Evolutionary conservation across 2,797 vertebrate species (phyloP).

Genomic region (Myotis vivesi): DNA sequence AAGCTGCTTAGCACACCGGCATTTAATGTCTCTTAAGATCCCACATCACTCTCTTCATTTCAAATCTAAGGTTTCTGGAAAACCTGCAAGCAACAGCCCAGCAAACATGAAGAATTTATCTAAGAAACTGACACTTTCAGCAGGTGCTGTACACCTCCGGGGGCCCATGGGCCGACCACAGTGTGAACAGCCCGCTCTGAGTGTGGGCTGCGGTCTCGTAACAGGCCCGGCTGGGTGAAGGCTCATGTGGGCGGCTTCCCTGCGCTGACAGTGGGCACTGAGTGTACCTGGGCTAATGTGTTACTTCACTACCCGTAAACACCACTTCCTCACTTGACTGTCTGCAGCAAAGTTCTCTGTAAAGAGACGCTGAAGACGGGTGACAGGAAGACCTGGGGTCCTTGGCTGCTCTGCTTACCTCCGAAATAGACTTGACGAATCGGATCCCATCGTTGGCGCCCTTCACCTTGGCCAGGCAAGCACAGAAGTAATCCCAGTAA

Average conservation of each 20-base stretch:
- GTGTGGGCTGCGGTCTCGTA: background rate
- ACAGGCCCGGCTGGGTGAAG: no score
- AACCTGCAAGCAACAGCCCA: background rate
- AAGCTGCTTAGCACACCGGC: background rate
- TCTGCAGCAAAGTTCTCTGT: background rate
- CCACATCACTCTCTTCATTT: background rate
- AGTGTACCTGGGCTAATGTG: background rate
- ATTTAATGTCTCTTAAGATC: background rate
- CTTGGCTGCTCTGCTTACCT: slow-evolving; percentile 83
- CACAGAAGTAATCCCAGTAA: slow-evolving; percentile 96
- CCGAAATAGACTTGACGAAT: slow-evolving; percentile 94
- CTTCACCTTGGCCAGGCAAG: slow-evolving; percentile 93
- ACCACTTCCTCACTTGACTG: background rate
- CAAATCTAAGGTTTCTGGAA: background rate
- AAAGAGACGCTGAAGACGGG: background rate
- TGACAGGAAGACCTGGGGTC: background rate
- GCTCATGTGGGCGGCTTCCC: background rate
- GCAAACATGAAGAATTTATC: background rate
- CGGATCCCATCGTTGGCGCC: slow-evolving; percentile 95
- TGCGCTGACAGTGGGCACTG: background rate
- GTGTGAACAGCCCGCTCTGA: background rate
- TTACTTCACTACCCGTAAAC: background rate
- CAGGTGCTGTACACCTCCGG: background rate
- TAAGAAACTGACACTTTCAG: background rate
- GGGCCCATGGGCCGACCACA: background rate